A percentile compares a stretch with the other conserved stretches of the same genome.
Conservation (phyloP, 2,113 vertebrate genomes). For the Phrynosoma platyrhinos region DNA sequence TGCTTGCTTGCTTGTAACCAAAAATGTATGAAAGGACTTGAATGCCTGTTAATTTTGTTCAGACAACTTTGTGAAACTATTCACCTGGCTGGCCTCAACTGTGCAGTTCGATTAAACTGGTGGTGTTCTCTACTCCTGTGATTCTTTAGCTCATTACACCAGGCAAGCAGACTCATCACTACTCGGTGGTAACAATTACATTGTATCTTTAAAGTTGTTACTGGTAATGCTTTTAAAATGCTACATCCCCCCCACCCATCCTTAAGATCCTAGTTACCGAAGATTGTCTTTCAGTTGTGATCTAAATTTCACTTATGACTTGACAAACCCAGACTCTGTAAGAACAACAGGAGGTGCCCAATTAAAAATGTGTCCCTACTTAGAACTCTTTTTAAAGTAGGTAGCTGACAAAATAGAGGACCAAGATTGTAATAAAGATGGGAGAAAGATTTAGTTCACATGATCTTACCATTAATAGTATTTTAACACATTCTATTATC, state of each 20-base stretch:
- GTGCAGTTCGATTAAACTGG: too few relatives aligned
- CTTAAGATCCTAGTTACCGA: neutral
- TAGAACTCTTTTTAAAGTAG: neutral
- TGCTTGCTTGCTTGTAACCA: too few relatives aligned
- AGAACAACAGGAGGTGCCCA: neutral
- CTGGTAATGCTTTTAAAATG: neutral
- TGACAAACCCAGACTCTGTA: neutral
- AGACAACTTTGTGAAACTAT: too few relatives aligned
- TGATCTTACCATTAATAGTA: neutral
- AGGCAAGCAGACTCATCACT: too few relatives aligned
- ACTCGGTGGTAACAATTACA: too few relatives aligned
- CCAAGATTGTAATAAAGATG: neutral
- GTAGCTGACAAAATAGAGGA: neutral
- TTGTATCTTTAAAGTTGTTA: conserved; percentile 20
- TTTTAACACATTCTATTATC: neutral
- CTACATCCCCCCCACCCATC: neutral
- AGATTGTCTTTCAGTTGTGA: neutral
- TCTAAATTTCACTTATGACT: conserved; percentile 13
- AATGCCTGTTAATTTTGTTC: too few relatives aligned
- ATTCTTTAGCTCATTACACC: neutral
- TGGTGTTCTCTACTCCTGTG: too few relatives aligned
- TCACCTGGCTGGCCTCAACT: too few relatives aligned
- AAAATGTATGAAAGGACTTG: too few relatives aligned
- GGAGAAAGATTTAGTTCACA: neutral
- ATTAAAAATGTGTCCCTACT: neutral